phyloP scores from a whole-genome alignment of 2,113 vertebrate species.

The Pleuronectes platessa region DNA sequence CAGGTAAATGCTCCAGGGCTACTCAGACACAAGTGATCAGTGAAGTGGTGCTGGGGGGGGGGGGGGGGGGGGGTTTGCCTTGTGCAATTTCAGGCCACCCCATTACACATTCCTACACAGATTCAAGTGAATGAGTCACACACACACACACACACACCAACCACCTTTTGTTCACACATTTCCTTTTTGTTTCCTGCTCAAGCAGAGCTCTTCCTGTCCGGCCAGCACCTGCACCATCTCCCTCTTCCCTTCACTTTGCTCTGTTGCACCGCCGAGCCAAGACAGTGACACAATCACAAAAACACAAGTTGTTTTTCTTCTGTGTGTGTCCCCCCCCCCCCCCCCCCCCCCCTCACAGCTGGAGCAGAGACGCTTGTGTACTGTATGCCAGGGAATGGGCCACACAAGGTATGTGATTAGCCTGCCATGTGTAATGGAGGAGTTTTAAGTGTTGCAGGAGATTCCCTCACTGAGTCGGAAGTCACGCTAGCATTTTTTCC shows the following conservation, averaged over 20 bases:
- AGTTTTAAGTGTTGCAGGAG: constrained; percentile 18
- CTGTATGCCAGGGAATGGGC: constrained; percentile 11
- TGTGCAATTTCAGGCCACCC: constrained; percentile 41
- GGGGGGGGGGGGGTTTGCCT: background rate
- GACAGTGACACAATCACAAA: constrained; percentile 31
- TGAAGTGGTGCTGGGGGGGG: no score
- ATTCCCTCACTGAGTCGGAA: background rate
- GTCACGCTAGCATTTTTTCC: background rate
- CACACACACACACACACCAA: constrained; percentile 32
- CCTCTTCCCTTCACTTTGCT: constrained; percentile 26
- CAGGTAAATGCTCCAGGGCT: background rate
- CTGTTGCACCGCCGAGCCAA: background rate
- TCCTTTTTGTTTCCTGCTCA: constrained; percentile 59
- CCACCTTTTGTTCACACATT: constrained; percentile 60
- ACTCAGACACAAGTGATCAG: background rate
- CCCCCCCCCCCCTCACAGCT: constrained; percentile 7
- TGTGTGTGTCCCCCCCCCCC: background rate
- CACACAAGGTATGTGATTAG: constrained; percentile 35
- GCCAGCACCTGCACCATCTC: constrained; percentile 65
- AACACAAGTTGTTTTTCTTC: constrained; percentile 57
- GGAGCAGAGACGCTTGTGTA: constrained; percentile 13
- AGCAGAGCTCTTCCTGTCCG: constrained; percentile 59
- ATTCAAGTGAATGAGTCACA: constrained; percentile 64
- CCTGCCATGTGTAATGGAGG: constrained; percentile 41
- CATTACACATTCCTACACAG: constrained; percentile 41